A percentile compares a stretch with the other conserved stretches of the same genome.
Evolutionary conservation across 2,888 invertebrate genomes (phyloP).

Genomic region (Nemapogon koenigi): DNA sequence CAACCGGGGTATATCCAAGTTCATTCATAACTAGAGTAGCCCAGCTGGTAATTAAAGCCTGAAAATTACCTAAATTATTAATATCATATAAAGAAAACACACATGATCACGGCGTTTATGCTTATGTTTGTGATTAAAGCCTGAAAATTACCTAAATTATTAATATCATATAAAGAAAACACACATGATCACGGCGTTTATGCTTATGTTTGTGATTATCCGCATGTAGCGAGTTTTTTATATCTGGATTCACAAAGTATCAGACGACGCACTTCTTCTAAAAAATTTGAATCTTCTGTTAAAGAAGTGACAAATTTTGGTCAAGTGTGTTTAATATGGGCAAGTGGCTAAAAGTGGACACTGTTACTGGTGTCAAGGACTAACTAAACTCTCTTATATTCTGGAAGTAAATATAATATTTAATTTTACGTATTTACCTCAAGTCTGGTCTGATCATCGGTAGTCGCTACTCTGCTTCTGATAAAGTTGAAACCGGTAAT

Average conservation of each 20-base stretch:
- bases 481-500: slow-evolving; percentile 61
- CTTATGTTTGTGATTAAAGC: slow-evolving; percentile 21
- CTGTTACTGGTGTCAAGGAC: too few relatives aligned
- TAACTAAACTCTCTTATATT: too few relatives aligned
- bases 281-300: too few relatives aligned
- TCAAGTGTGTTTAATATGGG: not conserved
- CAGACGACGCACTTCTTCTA: too few relatives aligned
- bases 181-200: too few relatives aligned
- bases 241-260: too few relatives aligned
- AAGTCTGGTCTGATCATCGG: slow-evolving; percentile 21
- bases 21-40: slow-evolving; percentile 25
- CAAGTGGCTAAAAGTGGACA: too few relatives aligned
- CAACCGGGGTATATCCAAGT: slow-evolving; percentile 27
- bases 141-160: slow-evolving; percentile 21
- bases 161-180: too few relatives aligned
- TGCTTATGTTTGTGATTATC: slow-evolving; percentile 24
- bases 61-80: slow-evolving; percentile 11
- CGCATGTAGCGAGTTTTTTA: too few relatives aligned
- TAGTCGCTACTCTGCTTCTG: slow-evolving; percentile 35
- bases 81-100: too few relatives aligned
- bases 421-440: slow-evolving; percentile 24
- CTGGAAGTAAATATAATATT: too few relatives aligned
- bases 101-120: too few relatives aligned
- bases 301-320: not conserved
- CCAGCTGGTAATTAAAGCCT: slow-evolving; percentile 33